These are phyloP conservation scores for Clarias batrachus DNA, from an alignment of 2,113 vertebrate species.

Conservation along the genomic window DNA sequence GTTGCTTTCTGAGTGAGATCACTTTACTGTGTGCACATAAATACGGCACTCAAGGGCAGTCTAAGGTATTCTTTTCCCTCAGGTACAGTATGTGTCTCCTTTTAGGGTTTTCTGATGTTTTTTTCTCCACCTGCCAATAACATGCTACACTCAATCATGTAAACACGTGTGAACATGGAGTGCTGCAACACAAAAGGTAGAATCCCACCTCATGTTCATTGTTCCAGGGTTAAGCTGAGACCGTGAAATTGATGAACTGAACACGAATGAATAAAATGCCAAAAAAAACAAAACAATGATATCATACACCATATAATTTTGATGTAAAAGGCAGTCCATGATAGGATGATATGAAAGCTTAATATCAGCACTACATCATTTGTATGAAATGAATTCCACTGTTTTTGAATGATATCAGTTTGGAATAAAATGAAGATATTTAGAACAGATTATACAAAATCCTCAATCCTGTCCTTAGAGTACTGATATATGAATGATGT, in stretches of 20 bases:
- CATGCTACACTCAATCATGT: neutral
- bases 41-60: neutral
- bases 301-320: neutral
- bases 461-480: neutral
- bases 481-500: constrained; percentile 1
- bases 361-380: neutral
- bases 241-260: neutral
- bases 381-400: neutral
- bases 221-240: neutral
- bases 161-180: neutral
- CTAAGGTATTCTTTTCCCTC: neutral
- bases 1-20: neutral
- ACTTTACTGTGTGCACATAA: neutral
- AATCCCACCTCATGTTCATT: neutral
- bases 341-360: neutral
- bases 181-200: neutral
- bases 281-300: neutral
- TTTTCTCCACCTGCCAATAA: neutral
- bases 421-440: neutral
- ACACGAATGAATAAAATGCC: neutral
- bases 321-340: neutral
- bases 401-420: neutral
- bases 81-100: no score
- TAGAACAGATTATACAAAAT: neutral
- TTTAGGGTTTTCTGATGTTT: neutral